These are phyloP conservation scores for Aspidiotus destructor DNA, from an alignment of 2,888 invertebrate species.

Conservation along the genomic window DNA sequence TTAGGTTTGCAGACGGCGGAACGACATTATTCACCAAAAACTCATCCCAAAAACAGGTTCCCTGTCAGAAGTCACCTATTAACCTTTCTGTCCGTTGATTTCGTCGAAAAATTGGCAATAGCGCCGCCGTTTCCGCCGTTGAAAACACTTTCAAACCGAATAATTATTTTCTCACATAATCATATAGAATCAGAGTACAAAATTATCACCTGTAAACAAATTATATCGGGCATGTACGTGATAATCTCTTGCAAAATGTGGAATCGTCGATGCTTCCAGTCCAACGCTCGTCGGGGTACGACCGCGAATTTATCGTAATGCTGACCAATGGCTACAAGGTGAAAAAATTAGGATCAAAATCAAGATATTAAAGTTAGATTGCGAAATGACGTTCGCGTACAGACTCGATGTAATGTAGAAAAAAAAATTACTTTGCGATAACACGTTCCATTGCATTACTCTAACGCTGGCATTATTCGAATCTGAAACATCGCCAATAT, in stretches of 20 bases:
- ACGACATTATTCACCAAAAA: too few species aligned
- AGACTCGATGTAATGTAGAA: too few species aligned
- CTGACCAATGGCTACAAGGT: constrained; percentile 53
- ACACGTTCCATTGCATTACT: constrained; percentile 60
- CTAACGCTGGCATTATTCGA: constrained; percentile 42
- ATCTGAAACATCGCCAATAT: constrained; percentile 10
- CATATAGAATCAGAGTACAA: neutral
- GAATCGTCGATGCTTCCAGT: constrained; percentile 57
- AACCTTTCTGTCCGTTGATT: too few species aligned
- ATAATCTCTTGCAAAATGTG: constrained; percentile 62
- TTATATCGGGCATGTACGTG: constrained; percentile 56
- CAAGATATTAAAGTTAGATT: neutral
- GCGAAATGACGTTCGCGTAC: neutral
- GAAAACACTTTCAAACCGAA: too few species aligned
- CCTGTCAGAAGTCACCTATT: too few species aligned
- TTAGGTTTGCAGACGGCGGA: neutral
- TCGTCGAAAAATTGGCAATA: too few species aligned
- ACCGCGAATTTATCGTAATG: constrained; percentile 61
- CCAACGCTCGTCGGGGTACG: constrained; percentile 59
- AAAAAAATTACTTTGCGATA: constrained; percentile 54
- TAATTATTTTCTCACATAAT: neutral
- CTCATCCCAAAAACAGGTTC: too few species aligned
- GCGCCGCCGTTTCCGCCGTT: too few species aligned
- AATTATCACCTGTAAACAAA: constrained; percentile 56
- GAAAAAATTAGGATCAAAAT: constrained; percentile 33